Evolutionary conservation across 2,888 invertebrate species (phyloP), one percentile per base, ranked within the genome.

Genomic region (Molanna angustata): DNA sequence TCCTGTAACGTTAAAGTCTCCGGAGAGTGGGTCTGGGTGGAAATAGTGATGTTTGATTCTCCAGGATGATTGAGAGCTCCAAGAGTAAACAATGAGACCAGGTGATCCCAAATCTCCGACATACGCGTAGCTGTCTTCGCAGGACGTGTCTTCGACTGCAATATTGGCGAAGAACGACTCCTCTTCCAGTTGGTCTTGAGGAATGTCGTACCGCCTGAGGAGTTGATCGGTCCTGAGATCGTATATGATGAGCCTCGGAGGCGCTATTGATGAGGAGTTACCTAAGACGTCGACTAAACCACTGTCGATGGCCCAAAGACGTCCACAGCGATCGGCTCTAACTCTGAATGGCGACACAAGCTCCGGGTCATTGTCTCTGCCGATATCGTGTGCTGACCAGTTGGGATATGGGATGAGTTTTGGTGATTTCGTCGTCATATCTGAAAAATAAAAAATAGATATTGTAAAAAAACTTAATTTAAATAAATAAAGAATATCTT

Each of bases 241-340:
- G 65, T 88, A 90, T 35, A 90, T 73, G 18, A 89, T 73, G 18
- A 90, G 69, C 18, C 84, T 78, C 0, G 87, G 80, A 1, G 83
- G 76, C 14, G 78, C 76, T 65, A 74, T 76, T 0, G 70, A 61
- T 48, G 70, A 78, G 39, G 70, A 74, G 67, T 66, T 76, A 4
- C 68, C 73, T 2, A 85, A 65, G 40, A 82, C 77, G 52, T 85
- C 83, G 0, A 82, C 74, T 32, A 84, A 77, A 0, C 90, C 88
- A 1, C 84, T 85, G 65, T 90, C 90, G 39, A 90, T 66, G 7
- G 89, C 86, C 90, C 90, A 90, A 0, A 90, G 79, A 1, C 89
- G 79, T 11, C 83, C 84, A 66, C 90, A 90, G 43, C 78, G 78
- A 66, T 90, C 90, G 1, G 86, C 88, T 1, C 86, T 76, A 1